Evolutionary conservation across 2,888 invertebrate genomes (phyloP), one percentile per base, ranked within the genome.

Genomic region (Mechanitis messenoides): DNA sequence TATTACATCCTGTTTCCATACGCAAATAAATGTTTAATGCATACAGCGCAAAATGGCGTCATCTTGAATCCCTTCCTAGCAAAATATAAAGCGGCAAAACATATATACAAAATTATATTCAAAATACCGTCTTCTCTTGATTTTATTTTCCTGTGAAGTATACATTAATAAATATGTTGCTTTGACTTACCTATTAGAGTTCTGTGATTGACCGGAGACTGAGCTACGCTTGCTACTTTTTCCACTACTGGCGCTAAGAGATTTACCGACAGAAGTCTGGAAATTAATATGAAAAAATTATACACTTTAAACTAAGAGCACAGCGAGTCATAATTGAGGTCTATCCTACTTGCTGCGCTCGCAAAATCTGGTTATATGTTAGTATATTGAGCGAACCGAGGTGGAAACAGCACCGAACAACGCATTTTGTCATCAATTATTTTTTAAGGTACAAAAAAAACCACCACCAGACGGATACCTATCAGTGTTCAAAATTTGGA

Each of bases 11-110:
- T 54, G n/a, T 62, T 56, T 59, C 64, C 54, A 33, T 67, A 78
- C 81, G 88, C 89, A 89, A 86, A 81, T 71, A 85, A 85, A 84
- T 75, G 73, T 73, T 84, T 83, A 87, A 87, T 83, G 87, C 88
- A 81, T 60, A 66, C 53, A 61, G 66, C 64, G 53, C 54, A 66
- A 68, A 63, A 59, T 65, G 63, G 62, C 68, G 58, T 56, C 64
- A 80, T 80, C 70, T 61, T 66, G 53, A 57, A 61, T 64, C 66
- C 35, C 67, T 55, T 56, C 11, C 53, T 47, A 60, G 56, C 63
- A 63, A 83, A 84, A 84, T 81, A 84, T 74, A 78, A 87, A 88
- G 88, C 89, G 79, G 87, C 89, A 89, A 88, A 87, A 82, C 73
- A 88, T 87, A 84, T 78, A 80, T 79, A 81, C 75, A 78, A 75